Percentiles rank a stretch among this genome's conserved stretches.
Conservation (phyloP, 2,888 invertebrate species). For the Crepidodera aurea region DNA sequence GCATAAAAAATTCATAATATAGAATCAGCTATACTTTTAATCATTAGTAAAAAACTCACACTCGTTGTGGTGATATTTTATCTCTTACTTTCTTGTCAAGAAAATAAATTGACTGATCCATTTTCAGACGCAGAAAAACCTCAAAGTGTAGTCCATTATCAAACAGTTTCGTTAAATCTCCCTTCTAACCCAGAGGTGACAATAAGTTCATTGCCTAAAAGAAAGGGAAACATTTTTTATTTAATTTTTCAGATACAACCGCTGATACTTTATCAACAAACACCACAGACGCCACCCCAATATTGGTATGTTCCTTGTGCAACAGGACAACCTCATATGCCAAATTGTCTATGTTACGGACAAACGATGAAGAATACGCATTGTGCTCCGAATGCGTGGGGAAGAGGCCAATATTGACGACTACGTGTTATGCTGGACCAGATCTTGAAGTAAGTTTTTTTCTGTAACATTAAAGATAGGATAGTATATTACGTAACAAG, state of each 20-base stretch:
- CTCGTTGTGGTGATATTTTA: too few relatives aligned
- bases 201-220: background rate
- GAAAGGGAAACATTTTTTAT: background rate
- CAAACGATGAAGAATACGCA: slow-evolving; percentile 35
- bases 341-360: slow-evolving; percentile 35
- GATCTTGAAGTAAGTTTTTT: slow-evolving; percentile 14
- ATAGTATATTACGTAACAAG: too few relatives aligned
- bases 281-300: background rate
- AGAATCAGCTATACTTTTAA: too few relatives aligned
- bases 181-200: slow-evolving; percentile 11
- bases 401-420: slow-evolving; percentile 36
- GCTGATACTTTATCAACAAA: slow-evolving; percentile 1
- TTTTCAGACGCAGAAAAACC: background rate
- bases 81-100: too few relatives aligned
- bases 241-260: slow-evolving; percentile 15
- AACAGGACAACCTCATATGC: slow-evolving; percentile 7
- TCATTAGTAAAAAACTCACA: too few relatives aligned
- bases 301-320: slow-evolving; percentile 10
- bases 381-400: slow-evolving; percentile 42
- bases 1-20: too few relatives aligned
- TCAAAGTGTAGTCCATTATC: background rate
- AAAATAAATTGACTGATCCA: background rate
- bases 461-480: too few relatives aligned
- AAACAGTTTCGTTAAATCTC: slow-evolving; percentile 9
- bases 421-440: slow-evolving; percentile 39